A percentile compares a stretch with the other conserved stretches of the same genome.
These are phyloP conservation scores for Heliangelus exortis DNA, from an alignment of 2,797 vertebrate species.

Conservation along the genomic window DNA sequence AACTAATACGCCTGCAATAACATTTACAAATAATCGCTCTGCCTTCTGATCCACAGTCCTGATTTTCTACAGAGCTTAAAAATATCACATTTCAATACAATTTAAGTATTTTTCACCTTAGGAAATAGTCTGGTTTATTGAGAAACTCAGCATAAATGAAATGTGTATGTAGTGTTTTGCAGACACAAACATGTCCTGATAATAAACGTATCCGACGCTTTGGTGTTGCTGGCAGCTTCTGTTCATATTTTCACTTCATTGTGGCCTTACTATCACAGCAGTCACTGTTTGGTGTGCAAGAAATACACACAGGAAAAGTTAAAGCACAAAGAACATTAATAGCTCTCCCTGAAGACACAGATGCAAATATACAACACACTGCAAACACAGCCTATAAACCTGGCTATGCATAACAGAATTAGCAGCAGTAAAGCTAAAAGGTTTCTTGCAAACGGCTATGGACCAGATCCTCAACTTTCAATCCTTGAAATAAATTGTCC, in stretches of 20 bases:
- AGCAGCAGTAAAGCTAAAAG: background rate
- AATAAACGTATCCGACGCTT: background rate
- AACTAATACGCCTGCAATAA: conserved; percentile 35
- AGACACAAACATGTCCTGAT: background rate
- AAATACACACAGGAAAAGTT: background rate
- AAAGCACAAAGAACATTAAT: background rate
- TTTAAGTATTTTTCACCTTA: conserved; percentile 15
- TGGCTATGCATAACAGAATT: background rate
- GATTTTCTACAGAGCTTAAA: conserved; percentile 43
- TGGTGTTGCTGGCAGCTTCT: background rate
- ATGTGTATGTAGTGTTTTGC: background rate
- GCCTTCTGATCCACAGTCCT: conserved; percentile 23
- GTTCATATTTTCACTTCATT: background rate
- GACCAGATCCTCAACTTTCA: background rate
- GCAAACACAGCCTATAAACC: background rate
- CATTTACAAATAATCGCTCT: conserved; percentile 45
- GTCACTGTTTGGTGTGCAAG: background rate
- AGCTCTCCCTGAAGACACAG: background rate
- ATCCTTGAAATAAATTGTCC: background rate
- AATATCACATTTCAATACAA: conserved; percentile 29
- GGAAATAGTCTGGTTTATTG: background rate
- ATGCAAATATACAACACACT: background rate
- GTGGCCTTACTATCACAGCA: background rate
- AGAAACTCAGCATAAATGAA: background rate
- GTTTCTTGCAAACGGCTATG: background rate